These are phyloP conservation scores for Epinephelus coioides DNA, from an alignment of 2,797 vertebrate genomes.

Conservation along the genomic window DNA sequence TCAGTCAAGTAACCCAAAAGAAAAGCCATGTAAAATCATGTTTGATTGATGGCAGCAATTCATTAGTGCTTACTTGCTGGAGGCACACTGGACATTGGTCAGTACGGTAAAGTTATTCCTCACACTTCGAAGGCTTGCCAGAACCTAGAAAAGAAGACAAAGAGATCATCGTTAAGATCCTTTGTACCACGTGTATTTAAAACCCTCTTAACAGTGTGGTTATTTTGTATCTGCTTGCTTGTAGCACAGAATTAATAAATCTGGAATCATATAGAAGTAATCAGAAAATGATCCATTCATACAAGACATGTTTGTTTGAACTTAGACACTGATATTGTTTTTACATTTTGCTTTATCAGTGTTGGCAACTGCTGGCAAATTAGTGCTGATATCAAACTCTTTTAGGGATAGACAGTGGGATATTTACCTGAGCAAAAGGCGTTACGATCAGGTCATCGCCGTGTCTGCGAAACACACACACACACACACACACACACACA, in stretches of 20 bases:
- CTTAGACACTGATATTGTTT: background rate
- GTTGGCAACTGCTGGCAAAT: background rate
- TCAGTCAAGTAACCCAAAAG: background rate
- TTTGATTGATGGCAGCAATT: background rate
- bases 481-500: slow-evolving; percentile 13
- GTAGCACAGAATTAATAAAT: background rate
- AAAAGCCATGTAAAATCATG: background rate
- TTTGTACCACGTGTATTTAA: background rate
- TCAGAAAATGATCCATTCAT: background rate
- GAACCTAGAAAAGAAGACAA: slow-evolving; percentile 85
- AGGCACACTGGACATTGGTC: slow-evolving; percentile 95
- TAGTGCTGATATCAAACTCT: background rate
- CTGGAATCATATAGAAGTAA: background rate
- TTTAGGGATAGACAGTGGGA: background rate
- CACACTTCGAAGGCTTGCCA: slow-evolving; percentile 96
- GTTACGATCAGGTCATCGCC: slow-evolving; percentile 99
- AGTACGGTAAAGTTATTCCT: slow-evolving; percentile 97
- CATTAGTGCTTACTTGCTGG: slow-evolving; percentile 92
- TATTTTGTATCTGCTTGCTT: background rate
- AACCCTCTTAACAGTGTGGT: too few species aligned
- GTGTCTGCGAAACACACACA: slow-evolving; percentile 86
- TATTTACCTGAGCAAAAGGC: slow-evolving; percentile 96
- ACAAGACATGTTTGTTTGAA: background rate
- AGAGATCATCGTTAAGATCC: background rate
- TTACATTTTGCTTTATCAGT: background rate